These are phyloP conservation scores for Coendou prehensilis DNA, from an alignment of 2,797 vertebrate genomes.

Conservation along the genomic window DNA sequence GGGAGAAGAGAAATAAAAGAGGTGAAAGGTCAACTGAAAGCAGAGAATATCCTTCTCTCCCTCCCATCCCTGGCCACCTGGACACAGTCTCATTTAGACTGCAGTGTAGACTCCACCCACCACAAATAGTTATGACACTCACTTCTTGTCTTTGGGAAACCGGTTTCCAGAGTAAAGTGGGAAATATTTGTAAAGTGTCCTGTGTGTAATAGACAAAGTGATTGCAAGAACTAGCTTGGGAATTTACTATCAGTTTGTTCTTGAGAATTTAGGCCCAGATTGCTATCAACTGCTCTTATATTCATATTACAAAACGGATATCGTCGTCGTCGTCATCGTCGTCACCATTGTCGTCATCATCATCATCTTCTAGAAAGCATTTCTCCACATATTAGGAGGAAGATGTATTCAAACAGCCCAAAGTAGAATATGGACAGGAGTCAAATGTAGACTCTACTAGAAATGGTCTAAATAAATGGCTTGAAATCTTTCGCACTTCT, in stretches of 20 bases:
- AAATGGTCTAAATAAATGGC: background rate
- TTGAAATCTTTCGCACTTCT: slow-evolving; percentile 2
- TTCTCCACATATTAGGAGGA: background rate
- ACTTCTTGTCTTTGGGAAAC: background rate
- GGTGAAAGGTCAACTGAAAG: background rate
- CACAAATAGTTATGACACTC: background rate
- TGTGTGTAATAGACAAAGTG: background rate
- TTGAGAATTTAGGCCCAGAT: background rate
- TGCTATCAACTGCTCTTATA: background rate
- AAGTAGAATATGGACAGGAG: background rate
- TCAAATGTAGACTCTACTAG: slow-evolving; percentile 9
- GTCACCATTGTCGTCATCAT: no score
- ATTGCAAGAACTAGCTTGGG: background rate
- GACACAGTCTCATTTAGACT: background rate
- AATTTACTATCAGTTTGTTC: background rate
- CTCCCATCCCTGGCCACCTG: background rate
- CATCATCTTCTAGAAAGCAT: background rate
- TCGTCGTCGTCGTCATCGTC: background rate
- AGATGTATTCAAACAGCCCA: background rate
- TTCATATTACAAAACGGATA: background rate
- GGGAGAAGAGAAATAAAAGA: background rate
- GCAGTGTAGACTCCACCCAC: background rate
- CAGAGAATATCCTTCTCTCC: background rate
- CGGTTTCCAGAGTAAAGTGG: background rate
- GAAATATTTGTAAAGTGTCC: background rate